Percentiles rank a stretch among this genome's conserved stretches.
phyloP scores from a whole-genome alignment of 2,113 vertebrate species.

The Microcebus tavaratra region DNA sequence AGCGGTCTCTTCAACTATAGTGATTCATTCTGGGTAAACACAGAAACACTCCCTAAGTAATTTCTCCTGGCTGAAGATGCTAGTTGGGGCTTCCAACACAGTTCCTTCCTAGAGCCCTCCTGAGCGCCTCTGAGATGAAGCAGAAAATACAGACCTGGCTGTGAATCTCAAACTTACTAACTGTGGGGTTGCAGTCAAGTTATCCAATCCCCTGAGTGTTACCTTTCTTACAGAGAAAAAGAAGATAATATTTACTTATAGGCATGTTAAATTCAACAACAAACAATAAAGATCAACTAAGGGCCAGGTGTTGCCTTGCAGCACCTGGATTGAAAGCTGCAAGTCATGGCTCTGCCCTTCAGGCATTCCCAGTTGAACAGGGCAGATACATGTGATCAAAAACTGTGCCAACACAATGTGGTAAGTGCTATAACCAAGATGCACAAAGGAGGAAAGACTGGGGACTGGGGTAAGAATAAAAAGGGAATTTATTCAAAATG shows the following conservation, averaged over 20 bases:
- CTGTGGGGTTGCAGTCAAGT: not conserved
- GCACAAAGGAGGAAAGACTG: not conserved
- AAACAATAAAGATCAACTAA: not conserved
- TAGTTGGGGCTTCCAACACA: not conserved
- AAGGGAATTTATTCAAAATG: not conserved
- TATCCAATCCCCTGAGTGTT: not conserved
- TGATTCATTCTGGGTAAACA: not conserved
- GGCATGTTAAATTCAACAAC: not conserved
- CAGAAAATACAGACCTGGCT: not conserved
- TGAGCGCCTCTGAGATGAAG: not conserved
- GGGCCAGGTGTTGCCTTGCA: not conserved
- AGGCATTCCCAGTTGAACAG: not conserved
- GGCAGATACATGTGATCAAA: not conserved
- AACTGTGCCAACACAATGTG: fast-evolving
- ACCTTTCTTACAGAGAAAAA: not conserved
- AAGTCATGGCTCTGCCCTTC: not conserved
- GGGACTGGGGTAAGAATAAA: not conserved
- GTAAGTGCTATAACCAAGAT: not conserved
- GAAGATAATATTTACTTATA: not conserved
- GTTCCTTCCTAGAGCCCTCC: not conserved
- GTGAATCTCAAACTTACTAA: not conserved
- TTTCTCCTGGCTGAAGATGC: not conserved
- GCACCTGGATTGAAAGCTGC: not conserved
- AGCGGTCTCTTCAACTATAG: not conserved
- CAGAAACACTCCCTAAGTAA: not conserved